Conservation (phyloP, 1,140 invertebrate genomes). For the Euura lappo region DNA sequence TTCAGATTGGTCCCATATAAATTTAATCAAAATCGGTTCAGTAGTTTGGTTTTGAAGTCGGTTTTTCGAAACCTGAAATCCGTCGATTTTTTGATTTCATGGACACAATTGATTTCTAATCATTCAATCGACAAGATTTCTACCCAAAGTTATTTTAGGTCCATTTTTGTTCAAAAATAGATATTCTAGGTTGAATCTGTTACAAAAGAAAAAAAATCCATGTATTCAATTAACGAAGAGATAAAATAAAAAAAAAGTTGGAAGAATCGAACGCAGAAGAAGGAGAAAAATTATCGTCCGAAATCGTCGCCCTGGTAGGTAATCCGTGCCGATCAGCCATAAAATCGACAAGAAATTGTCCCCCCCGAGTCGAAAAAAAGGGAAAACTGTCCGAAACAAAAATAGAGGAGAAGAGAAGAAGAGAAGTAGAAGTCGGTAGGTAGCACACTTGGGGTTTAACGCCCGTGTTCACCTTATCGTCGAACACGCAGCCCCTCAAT, state of each 20-base stretch:
- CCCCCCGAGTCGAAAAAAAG: background rate
- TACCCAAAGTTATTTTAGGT: too few species aligned
- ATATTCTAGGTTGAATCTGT: too few species aligned
- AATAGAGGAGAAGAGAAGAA: too few species aligned
- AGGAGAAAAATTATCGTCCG: background rate
- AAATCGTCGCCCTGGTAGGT: slow-evolving; percentile 1
- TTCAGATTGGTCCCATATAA: too few species aligned
- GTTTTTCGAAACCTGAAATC: too few species aligned
- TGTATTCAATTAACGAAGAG: background rate
- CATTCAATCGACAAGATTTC: too few species aligned
- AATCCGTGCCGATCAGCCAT: slow-evolving; percentile 4
- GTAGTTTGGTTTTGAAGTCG: too few species aligned
- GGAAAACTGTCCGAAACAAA: too few species aligned
- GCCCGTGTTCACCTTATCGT: slow-evolving; percentile 43
- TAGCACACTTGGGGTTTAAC: slow-evolving; percentile 27
- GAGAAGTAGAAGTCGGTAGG: background rate
- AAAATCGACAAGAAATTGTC: background rate
- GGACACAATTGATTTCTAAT: too few species aligned
- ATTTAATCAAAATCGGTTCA: too few species aligned
- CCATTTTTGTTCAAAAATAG: too few species aligned
- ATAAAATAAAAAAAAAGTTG: background rate
- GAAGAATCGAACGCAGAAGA: background rate
- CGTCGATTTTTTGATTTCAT: background rate
- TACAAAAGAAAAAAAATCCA: too few species aligned
- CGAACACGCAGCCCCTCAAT: slow-evolving; percentile 46